Evolutionary conservation across 2,113 vertebrate species (phyloP).

Genomic region (Oceanites oceanicus): DNA sequence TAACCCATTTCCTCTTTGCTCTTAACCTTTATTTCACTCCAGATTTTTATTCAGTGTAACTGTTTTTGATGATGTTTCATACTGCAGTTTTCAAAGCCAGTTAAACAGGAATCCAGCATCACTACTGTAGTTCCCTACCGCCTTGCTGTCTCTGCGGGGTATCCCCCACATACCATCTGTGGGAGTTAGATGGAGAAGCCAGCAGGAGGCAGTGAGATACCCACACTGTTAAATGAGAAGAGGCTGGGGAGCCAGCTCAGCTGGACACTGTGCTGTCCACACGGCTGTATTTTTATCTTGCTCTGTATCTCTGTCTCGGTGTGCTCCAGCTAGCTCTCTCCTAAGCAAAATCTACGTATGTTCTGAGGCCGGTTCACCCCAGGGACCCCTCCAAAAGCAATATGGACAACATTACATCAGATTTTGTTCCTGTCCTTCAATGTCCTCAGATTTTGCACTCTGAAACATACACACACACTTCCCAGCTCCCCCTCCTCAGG

Average conservation of each 20-base stretch:
- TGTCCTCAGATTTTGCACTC: not conserved
- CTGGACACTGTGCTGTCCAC: accelerated
- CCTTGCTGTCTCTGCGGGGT: not conserved
- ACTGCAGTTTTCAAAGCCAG: not conserved
- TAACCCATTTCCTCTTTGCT: not conserved
- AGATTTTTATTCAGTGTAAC: not conserved
- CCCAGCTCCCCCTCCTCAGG: not conserved
- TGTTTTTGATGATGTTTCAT: not conserved
- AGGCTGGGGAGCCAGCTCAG: not conserved
- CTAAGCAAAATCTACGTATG: not conserved
- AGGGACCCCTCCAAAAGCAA: not conserved
- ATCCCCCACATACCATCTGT: not conserved
- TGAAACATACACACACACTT: not conserved
- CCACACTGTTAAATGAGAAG: not conserved
- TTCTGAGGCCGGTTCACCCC: not conserved
- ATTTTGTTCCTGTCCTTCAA: not conserved
- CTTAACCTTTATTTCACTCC: not conserved
- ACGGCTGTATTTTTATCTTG: not conserved
- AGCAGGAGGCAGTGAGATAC: not conserved
- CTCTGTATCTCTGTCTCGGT: not conserved
- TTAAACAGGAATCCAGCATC: not conserved
- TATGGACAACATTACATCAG: not conserved
- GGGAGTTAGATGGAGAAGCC: not conserved
- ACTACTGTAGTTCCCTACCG: not conserved
- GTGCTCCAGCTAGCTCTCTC: not conserved